These are phyloP conservation scores for Tenebrosternarchus preto DNA, from an alignment of 2,113 vertebrate genomes.

Conservation along the genomic window DNA sequence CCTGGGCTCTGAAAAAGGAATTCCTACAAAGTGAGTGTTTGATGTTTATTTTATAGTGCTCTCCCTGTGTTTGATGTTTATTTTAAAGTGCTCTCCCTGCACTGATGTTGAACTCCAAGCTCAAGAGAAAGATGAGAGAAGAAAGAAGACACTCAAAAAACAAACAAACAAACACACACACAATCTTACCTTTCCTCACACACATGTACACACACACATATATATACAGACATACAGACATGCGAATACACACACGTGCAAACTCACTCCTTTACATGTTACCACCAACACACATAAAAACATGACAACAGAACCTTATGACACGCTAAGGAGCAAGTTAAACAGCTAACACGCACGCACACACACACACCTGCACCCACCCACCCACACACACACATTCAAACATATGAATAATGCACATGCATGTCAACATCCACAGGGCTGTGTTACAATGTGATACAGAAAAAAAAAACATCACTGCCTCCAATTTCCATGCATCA, in stretches of 20 bases:
- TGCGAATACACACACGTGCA: slow-evolving; percentile 3
- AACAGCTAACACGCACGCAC: slow-evolving; percentile 11
- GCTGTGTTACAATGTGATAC: slow-evolving; percentile 43
- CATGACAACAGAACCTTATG: background rate
- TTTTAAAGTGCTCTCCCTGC: slow-evolving; percentile 57
- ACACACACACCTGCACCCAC: slow-evolving; percentile 39
- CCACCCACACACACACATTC: slow-evolving; percentile 47
- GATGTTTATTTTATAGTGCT: slow-evolving; percentile 66
- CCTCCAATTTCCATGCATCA: slow-evolving; percentile 43
- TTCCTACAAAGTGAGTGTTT: slow-evolving; percentile 55
- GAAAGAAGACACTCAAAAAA: slow-evolving; percentile 41
- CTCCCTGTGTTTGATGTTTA: slow-evolving; percentile 64
- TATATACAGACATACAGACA: slow-evolving; percentile 9
- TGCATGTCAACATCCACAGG: slow-evolving; percentile 53
- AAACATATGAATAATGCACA: slow-evolving; percentile 58
- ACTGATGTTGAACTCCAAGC: slow-evolving; percentile 59
- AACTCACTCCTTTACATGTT: too few species aligned
- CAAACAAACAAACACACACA: slow-evolving; percentile 35
- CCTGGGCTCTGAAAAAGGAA: slow-evolving; percentile 51
- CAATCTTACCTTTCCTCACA: slow-evolving; percentile 14
- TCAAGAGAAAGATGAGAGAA: slow-evolving; percentile 56
- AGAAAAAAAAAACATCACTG: slow-evolving; percentile 35
- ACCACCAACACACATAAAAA: slow-evolving; percentile 9
- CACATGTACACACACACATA: slow-evolving; percentile 20
- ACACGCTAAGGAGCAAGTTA: too few species aligned